Base-by-base conservation (phyloP, 2,888 invertebrate genomes). In the Ephialtes manifestator region DNA sequence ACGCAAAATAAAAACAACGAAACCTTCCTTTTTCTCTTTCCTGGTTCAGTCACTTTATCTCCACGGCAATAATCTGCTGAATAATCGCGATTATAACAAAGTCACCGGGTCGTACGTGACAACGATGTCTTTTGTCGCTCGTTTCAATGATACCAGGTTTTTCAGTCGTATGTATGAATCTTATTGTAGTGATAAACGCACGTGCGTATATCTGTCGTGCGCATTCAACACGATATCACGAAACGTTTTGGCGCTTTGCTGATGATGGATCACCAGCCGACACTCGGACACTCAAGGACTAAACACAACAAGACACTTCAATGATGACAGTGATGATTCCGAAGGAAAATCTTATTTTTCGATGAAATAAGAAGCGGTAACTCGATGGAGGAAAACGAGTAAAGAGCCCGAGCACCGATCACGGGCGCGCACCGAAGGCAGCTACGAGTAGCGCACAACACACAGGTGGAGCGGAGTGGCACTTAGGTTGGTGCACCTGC, bases 401-500 rank as follows among this genome's bases (percentile, higher is more conserved):
- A 75, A 28, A 75, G 79, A 78, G 78, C 84, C 72, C 77, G 80
- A 80, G 77, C 75, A 78, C 58, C 80, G 84, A 81, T 53, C 74
- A 78, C 79, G 72, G 68, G 83, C 76, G 80, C 85, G 71, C 76
- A 77, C 85, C 67, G 76, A 67, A 75, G 77, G 77, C 76, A 80
- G 68, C 77, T 83, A 75, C 77, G 74, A 71, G 76, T 74, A 78
- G 76, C 81, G 81, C 71, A 53, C 76, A 55, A 79, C 87, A 88
- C 90, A 88, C 90, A 91, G 89, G 90, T 90, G 90, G 75, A 91
- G 90, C 91, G 90, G 91, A 91, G 92, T 92, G 90, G 92, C 92
- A 92, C 91, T 92, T 90, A 89, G 91, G 92, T 93, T 93, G 91
- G 92, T 94, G 93, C 94, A 94, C 94, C 94, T 94, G 94, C 94